These are phyloP conservation scores for Odontothrips loti DNA, from an alignment of 2,888 invertebrate genomes.

Conservation along the genomic window DNA sequence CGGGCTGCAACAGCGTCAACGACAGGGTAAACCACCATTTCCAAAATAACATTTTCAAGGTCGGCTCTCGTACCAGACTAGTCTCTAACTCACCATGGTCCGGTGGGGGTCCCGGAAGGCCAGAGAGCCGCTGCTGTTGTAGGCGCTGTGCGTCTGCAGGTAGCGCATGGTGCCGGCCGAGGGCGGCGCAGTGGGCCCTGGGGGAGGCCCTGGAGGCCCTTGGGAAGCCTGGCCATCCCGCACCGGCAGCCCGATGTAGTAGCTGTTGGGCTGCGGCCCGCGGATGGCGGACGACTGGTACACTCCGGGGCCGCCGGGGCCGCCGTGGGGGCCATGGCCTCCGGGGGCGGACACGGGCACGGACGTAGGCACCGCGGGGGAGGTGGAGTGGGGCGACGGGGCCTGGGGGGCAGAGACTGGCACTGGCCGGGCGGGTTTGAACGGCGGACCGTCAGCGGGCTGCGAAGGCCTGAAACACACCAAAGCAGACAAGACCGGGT, in stretches of 20 bases:
- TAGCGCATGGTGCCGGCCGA: not conserved
- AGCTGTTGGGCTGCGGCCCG: constrained; percentile 17
- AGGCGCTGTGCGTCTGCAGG: not conserved
- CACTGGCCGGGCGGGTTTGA: not conserved
- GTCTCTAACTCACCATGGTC: not conserved
- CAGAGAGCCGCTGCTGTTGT: not conserved
- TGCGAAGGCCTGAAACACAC: constrained; percentile 7
- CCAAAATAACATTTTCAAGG: no score
- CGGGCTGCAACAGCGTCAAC: not conserved
- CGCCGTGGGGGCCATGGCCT: not conserved
- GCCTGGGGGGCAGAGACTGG: not conserved
- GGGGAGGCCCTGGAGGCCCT: not conserved
- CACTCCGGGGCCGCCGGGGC: not conserved
- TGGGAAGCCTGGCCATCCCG: not conserved
- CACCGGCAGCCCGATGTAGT: not conserved
- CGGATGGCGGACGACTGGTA: not conserved
- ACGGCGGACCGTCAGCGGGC: not conserved
- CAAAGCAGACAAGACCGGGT: not conserved
- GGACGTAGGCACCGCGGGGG: not conserved
- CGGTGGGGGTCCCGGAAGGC: not conserved
- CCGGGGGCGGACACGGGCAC: not conserved
- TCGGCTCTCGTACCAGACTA: no score
- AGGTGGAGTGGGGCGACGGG: not conserved
- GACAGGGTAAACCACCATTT: no score
- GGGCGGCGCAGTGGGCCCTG: not conserved